A percentile compares a stretch with the other conserved stretches of the same genome.
phyloP scores from a whole-genome alignment of 2,888 invertebrate species.

The Agonopterix subpropinquella region DNA sequence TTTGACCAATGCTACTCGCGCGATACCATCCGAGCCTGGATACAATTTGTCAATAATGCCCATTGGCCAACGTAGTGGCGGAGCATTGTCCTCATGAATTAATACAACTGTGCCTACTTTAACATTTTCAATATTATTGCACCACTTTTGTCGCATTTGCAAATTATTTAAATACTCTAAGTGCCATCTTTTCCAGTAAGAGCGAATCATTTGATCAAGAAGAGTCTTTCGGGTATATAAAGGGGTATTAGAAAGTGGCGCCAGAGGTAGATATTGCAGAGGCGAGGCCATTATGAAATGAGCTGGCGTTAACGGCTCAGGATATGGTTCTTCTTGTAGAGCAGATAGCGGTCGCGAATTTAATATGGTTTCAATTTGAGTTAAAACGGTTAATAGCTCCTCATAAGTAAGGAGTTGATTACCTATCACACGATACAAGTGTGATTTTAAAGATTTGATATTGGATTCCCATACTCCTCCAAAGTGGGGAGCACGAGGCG shows the following conservation, averaged over 20 bases:
- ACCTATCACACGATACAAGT: slow-evolving; percentile 4
- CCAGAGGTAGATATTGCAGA: not conserved
- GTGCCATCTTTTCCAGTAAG: slow-evolving; percentile 7
- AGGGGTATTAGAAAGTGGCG: not conserved
- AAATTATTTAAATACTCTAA: slow-evolving; percentile 6
- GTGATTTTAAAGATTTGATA: slow-evolving; percentile 3
- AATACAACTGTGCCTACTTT: slow-evolving; percentile 1
- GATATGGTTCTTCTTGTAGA: slow-evolving; percentile 1
- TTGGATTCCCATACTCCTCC: slow-evolving; percentile 3
- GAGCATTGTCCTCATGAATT: slow-evolving; percentile 1
- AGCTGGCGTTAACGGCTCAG: not conserved
- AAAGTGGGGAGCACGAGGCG: slow-evolving; percentile 1
- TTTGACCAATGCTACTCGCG: too few relatives aligned
- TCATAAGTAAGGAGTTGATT: too few relatives aligned
- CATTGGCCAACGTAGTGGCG: slow-evolving; percentile 5
- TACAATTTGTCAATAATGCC: too few relatives aligned
- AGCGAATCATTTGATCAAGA: slow-evolving; percentile 2
- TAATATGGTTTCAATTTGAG: too few relatives aligned
- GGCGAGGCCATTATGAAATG: not conserved
- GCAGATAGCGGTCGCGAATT: too few relatives aligned
- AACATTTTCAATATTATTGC: not conserved
- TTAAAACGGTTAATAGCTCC: too few relatives aligned
- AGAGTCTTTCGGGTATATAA: not conserved
- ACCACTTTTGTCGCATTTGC: slow-evolving; percentile 6
- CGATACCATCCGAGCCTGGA: too few relatives aligned